A percentile compares a stretch with the other conserved stretches of the same genome.
Conservation (phyloP, 2,797 vertebrate species). For the Tolypeutes matacus region DNA sequence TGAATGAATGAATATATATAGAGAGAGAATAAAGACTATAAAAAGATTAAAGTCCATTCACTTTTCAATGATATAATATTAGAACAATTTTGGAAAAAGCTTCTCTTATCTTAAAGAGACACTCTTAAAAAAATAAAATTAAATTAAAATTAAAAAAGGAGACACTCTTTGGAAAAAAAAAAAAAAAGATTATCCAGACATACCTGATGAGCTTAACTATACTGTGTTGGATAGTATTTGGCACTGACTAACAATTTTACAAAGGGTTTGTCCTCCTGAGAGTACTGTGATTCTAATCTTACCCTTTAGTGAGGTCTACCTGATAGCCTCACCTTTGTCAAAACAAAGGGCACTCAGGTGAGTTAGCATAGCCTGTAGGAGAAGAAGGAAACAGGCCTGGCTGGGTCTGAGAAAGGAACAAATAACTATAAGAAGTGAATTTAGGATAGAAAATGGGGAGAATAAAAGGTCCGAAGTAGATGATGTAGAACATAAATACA, state of each 20-base stretch:
- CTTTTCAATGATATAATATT: constrained; percentile 18
- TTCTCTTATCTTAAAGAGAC: neutral
- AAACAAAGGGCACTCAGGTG: neutral
- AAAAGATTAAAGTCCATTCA: neutral
- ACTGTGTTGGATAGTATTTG: neutral
- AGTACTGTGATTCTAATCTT: neutral
- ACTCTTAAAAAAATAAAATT: too few species aligned
- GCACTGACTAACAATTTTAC: neutral
- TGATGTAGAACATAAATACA: too few species aligned
- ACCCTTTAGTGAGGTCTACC: rapidly evolving
- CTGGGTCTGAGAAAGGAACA: neutral
- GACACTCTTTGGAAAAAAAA: neutral
- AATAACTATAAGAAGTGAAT: neutral
- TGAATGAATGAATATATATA: neutral
- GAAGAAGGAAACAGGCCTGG: neutral
- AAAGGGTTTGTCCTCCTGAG: neutral
- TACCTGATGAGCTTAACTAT: rapidly evolving
- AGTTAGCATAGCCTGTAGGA: neutral
- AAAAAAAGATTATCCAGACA: too few species aligned
- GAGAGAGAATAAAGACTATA: too few species aligned
- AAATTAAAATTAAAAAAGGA: too few species aligned
- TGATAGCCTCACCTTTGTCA: neutral
- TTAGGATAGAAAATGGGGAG: neutral
- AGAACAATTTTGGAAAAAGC: neutral
- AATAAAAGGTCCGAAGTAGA: neutral